These are phyloP conservation scores for Montipora capricornis DNA, from an alignment of 64 coral and sea anemone species.

Conservation along the genomic window DNA sequence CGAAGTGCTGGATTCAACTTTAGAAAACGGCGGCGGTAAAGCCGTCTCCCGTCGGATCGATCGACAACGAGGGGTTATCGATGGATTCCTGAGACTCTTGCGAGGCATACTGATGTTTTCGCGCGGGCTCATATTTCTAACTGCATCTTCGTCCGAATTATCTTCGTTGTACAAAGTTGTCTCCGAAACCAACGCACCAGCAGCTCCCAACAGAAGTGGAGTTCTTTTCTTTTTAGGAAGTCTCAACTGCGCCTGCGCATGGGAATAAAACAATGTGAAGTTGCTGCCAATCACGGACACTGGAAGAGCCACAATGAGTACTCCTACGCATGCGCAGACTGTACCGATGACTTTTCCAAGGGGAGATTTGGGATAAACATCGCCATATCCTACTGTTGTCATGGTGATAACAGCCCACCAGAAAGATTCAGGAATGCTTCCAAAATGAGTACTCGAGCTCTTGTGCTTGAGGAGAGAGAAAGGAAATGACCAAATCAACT, in stretches of 20 bases:
- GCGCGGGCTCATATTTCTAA: slow-evolving; percentile 5
- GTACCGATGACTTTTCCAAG: slow-evolving; percentile 88
- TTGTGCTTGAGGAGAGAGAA: not conserved
- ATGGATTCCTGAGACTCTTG: slow-evolving; percentile 80
- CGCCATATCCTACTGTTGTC: slow-evolving; percentile 99
- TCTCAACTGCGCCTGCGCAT: slow-evolving; percentile 97
- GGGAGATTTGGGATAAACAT: slow-evolving; percentile 81
- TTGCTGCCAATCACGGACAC: slow-evolving; percentile 99
- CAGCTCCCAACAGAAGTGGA: slow-evolving; percentile 91
- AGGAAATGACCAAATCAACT: not conserved
- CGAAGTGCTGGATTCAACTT: slow-evolving; percentile 34
- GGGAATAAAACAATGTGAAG: slow-evolving; percentile 98
- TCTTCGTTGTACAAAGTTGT: slow-evolving; percentile 81
- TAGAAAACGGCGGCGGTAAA: slow-evolving; percentile 24
- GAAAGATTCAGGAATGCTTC: slow-evolving; percentile 90
- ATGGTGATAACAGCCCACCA: slow-evolving; percentile 99
- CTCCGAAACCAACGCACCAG: slow-evolving; percentile 90
- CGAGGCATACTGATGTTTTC: slow-evolving; percentile 37
- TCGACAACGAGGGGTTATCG: slow-evolving; percentile 79
- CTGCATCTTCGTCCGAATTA: slow-evolving; percentile 2
- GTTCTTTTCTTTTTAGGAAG: slow-evolving; percentile 94
- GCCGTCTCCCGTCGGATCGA: slow-evolving; percentile 11
- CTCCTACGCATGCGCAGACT: slow-evolving; percentile 93
- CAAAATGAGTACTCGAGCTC: slow-evolving; percentile 19
- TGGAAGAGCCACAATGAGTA: slow-evolving; percentile 95